Percentiles rank a stretch among this genome's conserved stretches.
Evolutionary conservation across 1,140 invertebrate species (phyloP).

Genomic region (Sweltsa coloradensis): DNA sequence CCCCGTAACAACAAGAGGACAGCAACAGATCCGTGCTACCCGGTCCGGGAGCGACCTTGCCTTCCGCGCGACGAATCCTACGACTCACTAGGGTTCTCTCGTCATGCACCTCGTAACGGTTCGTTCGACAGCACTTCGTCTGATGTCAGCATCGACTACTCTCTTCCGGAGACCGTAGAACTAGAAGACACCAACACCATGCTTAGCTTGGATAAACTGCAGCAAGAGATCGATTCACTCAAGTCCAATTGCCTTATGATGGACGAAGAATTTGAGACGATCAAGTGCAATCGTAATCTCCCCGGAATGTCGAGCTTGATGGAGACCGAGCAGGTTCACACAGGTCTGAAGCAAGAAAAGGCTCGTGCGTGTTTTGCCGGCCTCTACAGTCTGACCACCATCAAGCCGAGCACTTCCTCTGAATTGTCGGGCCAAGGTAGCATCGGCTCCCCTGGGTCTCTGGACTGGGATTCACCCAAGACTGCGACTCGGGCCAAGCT

Average conservation of each 20-base stretch:
- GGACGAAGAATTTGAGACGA: conserved; percentile 24
- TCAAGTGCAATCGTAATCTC: conserved; percentile 22
- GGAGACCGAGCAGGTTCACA: conserved; percentile 8
- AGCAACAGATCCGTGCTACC: too few species aligned
- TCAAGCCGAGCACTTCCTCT: conserved; percentile 19
- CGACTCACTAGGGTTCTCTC: conserved; percentile 12
- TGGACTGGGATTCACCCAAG: conserved; percentile 18
- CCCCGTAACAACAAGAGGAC: too few species aligned
- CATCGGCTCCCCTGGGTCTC: conserved; percentile 12
- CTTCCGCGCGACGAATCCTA: conserved; percentile 14
- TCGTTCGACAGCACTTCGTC: conserved; percentile 24
- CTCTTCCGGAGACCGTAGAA: conserved; percentile 12
- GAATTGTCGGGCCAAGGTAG: conserved; percentile 15
- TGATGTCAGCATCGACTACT: conserved; percentile 22
- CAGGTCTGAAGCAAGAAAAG: conserved; percentile 14
- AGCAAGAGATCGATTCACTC: conserved; percentile 22
- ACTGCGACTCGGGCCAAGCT: too few species aligned
- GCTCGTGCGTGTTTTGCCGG: conserved; percentile 20
- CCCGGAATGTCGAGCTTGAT: conserved; percentile 20
- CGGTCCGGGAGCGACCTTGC: too few species aligned
- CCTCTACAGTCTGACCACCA: conserved; percentile 22
- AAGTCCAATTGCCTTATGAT: conserved; percentile 23
- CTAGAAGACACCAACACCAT: conserved; percentile 14
- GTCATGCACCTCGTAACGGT: conserved; percentile 7
- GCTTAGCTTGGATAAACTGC: conserved; percentile 20